phyloP scores from a whole-genome alignment of 2,797 vertebrate species.

The Austrolebias charrua region DNA sequence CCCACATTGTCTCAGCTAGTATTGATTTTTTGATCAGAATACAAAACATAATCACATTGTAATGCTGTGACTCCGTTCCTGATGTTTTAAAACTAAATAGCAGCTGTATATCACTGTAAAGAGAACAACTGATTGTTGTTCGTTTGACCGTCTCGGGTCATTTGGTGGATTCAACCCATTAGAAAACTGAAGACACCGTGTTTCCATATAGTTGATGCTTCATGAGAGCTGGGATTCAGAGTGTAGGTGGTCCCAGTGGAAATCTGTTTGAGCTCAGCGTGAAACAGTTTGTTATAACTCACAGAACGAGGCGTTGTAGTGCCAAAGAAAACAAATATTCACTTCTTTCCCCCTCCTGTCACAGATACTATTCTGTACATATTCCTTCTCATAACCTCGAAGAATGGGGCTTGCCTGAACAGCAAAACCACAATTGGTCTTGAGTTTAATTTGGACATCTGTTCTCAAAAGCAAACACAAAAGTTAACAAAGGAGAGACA shows the following conservation, averaged over 20 bases:
- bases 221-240: constrained; percentile 9
- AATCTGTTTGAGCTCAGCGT: constrained; percentile 13
- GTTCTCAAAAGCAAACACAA: too few species aligned
- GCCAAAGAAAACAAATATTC: constrained; percentile 6
- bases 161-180: constrained; percentile 2
- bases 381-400: too few species aligned
- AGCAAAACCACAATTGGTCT: not conserved
- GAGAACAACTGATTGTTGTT: constrained; percentile 7
- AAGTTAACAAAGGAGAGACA: too few species aligned
- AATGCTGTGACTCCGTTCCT: constrained; percentile 23
- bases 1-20: constrained; percentile 43
- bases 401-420: too few species aligned
- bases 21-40: constrained; percentile 73
- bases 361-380: constrained; percentile 11
- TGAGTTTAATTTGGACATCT: constrained; percentile 8
- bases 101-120: constrained; percentile 7
- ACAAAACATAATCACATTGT: constrained; percentile 61
- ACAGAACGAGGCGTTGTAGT: constrained; percentile 11
- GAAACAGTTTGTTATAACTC: constrained; percentile 21
- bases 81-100: constrained; percentile 26
- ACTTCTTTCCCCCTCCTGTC: constrained; percentile 3
- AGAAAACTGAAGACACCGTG: constrained; percentile 4
- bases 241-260: constrained; percentile 28
- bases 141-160: not conserved
- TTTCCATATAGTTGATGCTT: constrained; percentile 9